Evolutionary conservation across 2,888 invertebrate species (phyloP), one percentile per base, ranked within the genome.

Genomic region (Amphipoea lucens): DNA sequence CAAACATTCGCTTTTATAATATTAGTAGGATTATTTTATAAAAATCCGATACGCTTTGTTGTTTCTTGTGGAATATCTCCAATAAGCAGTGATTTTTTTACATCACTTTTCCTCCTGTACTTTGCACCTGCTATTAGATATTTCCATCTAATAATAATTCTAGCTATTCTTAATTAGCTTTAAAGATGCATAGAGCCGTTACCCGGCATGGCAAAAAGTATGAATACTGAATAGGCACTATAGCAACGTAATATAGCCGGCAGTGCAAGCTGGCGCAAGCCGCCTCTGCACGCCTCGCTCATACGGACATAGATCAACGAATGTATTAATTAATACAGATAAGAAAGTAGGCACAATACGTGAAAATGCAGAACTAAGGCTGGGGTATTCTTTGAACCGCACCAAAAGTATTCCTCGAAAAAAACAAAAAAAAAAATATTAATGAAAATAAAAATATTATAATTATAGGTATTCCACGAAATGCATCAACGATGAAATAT

Each of bases 231-330:
- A 81, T 83, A 79, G 76, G 66, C 65, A 78, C 78, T 82, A 83
- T 78, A 70, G 78, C 68, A 45, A 60, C 66, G 79, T 79, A 78
- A 81, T 85, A 87, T 79, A 73, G 76, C 71, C 69, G 20, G 74
- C 45, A 51, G 80, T 85, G 81, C 89, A 83, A 87, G 89, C 89
- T 80, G 89, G 81, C 68, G 82, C 88, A 81, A 71, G 84, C 79
- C 78, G 66, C 76, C 65, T 77, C 71, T 66, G 65, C 74, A 87
- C 72, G 81, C 76, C 71, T 80, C 70, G 71, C 76, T 79, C 68
- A 42, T 65, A 84, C 57, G 68, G 36, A 1, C 81, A 77, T 60
- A 82, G 88, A 89, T n/a, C 42, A 82, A 45, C 4, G 0, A 20
- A 57, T 42, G 17, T 23, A 40, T 67, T 60, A n/a, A 80, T 80